Base-by-base conservation (phyloP, 2,888 invertebrate species). In the Zygaena filipendulae region DNA sequence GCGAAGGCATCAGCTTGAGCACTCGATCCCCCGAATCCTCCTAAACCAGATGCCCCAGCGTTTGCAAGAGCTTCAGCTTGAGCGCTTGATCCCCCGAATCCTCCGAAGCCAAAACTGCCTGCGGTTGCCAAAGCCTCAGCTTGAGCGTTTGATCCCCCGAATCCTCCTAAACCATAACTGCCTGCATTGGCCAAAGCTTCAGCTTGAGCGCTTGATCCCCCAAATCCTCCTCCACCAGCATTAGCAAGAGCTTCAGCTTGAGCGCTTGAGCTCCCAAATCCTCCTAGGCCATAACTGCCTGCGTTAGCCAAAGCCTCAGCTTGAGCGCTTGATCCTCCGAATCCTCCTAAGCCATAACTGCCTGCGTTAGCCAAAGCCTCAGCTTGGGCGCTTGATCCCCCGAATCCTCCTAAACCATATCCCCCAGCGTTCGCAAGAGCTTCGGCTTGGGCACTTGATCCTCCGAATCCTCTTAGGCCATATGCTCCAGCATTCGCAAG, bases 1-100 rank as follows among this genome's bases (percentile, higher is more conserved):
- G 39, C 33, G 5, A 28, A 18, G 3, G 42, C 43, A 13, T 31
- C 26, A 3, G 46, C 35, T 18, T 27, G 25, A 2, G 29, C 21
- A 4, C 27, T 13, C 19, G 19, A 8, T 13, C 23, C 20, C 4
- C 30, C 28, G 7, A 6, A 16, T 6, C 16, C 16, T 16, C 5
- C 16, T 16, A 13, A 3, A 4, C 12, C 12, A n/a, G 11, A 11
- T 8, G 26, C 21, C n/a, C 12, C n/a, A 8, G 26, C 21, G 9
- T 21, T 6, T n/a, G 9, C 21, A 4, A n/a, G 21, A 19, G 26
- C 8, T 21, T 26, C 16, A 14, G 25, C 16, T 2, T 29, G 21
- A 20, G 31, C 28, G 6, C 6, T 5, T 10, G 33, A 25, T 10
- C 25, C 18, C 3, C 33, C 37, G 10, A 23, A 20, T n/a, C 32